A percentile compares a stretch with the other conserved stretches of the same genome.
Conservation (phyloP, 2,113 vertebrate species). For the Chinchilla lanigera region DNA sequence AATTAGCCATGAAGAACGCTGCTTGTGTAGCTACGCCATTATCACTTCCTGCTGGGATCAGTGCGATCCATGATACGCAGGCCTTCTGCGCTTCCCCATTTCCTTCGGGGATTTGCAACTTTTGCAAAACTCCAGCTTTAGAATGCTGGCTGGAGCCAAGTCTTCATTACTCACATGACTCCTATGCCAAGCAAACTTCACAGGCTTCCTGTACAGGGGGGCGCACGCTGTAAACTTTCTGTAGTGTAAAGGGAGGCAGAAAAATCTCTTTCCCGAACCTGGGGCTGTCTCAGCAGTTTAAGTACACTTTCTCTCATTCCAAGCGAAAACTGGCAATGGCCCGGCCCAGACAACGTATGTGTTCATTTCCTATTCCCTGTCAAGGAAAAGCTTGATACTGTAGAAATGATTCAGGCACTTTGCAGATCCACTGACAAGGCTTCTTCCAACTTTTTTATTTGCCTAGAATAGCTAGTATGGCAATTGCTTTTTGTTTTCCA, state of each 20-base stretch:
- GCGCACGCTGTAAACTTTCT: constrained; percentile 57
- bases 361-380: neutral
- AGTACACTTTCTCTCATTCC: neutral
- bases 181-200: constrained; percentile 72
- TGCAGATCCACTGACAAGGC: neutral
- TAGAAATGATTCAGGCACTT: neutral
- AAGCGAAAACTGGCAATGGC: constrained; percentile 32
- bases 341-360: neutral
- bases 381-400: neutral
- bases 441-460: neutral
- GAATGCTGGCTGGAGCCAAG: constrained; percentile 82
- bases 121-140: constrained; percentile 81
- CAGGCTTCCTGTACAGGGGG: constrained; percentile 72
- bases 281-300: constrained; percentile 30
- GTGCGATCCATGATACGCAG: constrained; percentile 81
- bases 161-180: constrained; percentile 79
- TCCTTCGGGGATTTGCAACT: constrained; percentile 82
- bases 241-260: constrained; percentile 62
- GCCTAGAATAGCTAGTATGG: neutral
- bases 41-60: constrained; percentile 85
- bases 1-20: constrained; percentile 80
- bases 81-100: constrained; percentile 77
- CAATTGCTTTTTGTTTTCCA: neutral
- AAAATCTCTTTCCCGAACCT: constrained; percentile 57
- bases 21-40: constrained; percentile 75